A percentile compares a stretch with the other conserved stretches of the same genome.
phyloP scores from a whole-genome alignment of 64 coral and sea anemone species.

The Cladopsammia gracilis region DNA sequence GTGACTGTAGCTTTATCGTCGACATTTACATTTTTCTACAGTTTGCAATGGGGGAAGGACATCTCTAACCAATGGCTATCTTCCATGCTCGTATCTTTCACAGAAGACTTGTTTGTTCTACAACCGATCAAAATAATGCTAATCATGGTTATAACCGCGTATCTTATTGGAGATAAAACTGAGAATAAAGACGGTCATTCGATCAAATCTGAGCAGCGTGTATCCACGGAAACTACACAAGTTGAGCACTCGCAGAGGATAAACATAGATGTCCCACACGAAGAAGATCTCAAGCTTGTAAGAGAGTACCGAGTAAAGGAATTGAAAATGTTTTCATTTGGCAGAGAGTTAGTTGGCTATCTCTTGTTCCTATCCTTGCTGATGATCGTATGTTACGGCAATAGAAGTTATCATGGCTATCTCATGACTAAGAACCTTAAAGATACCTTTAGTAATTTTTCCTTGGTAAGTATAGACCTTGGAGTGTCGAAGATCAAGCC shows the following conservation, averaged over 20 bases:
- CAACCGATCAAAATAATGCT: conserved; percentile 70
- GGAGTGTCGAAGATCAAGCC: no score
- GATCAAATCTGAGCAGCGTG: no score
- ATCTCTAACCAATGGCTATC: conserved; percentile 73
- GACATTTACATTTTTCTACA: conserved; percentile 67
- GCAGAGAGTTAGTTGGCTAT: conserved; percentile 15
- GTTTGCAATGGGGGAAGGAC: conserved; percentile 79
- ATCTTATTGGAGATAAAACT: conserved; percentile 26
- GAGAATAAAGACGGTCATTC: neutral
- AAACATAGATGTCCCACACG: conserved; percentile 18
- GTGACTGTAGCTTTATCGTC: conserved; percentile 21
- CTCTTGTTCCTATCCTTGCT: conserved; percentile 48
- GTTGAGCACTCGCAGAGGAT: neutral
- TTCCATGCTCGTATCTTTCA: conserved; percentile 74
- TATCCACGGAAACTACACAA: neutral
- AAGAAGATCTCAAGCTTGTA: conserved; percentile 5
- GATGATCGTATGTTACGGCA: conserved; percentile 42
- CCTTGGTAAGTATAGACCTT: conserved; percentile 1
- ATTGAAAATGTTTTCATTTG: conserved; percentile 55
- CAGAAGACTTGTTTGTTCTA: conserved; percentile 67
- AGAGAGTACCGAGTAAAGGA: conserved; percentile 70
- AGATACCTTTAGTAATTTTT: conserved; percentile 41
- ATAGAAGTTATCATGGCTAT: conserved; percentile 58
- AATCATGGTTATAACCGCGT: conserved; percentile 39
- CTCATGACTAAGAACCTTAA: conserved; percentile 47